phyloP scores from a whole-genome alignment of 2,797 vertebrate genomes.

The Trichosurus vulpecula region DNA sequence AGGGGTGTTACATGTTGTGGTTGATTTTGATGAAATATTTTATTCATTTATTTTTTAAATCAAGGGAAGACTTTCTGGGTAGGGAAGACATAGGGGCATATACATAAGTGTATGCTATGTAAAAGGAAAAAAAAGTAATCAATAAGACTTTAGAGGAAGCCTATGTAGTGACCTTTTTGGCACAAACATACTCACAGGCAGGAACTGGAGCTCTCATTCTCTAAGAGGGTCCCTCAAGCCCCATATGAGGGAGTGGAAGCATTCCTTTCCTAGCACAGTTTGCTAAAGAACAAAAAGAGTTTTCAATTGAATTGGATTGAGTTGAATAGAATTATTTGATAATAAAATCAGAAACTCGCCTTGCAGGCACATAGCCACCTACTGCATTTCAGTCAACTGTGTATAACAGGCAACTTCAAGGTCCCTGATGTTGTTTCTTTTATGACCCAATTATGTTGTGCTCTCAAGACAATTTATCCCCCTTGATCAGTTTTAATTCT shows the following conservation, averaged over 20 bases:
- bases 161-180: conserved; percentile 12
- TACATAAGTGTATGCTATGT: not conserved
- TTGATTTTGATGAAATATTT: not conserved
- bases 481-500: conserved; percentile 44
- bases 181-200: conserved; percentile 64
- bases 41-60: not conserved
- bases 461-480: conserved; percentile 2
- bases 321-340: not conserved
- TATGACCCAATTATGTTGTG: conserved; percentile 32
- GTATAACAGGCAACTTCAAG: conserved; percentile 39
- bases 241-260: conserved; percentile 47
- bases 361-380: conserved; percentile 2
- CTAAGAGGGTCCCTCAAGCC: conserved; percentile 46
- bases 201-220: conserved; percentile 65
- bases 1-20: not conserved
- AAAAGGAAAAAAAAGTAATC: not conserved
- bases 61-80: not conserved
- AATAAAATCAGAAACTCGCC: conserved; percentile 54
- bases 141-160: not conserved
- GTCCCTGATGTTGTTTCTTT: conserved; percentile 52
- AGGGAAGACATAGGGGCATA: not conserved
- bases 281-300: conserved; percentile 46
- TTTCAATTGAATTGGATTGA: conserved; percentile 37
- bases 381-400: conserved; percentile 45
- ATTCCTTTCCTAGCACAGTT: conserved; percentile 56